phyloP scores from a whole-genome alignment of 1,140 invertebrate species.

The Bombus polaris region DNA sequence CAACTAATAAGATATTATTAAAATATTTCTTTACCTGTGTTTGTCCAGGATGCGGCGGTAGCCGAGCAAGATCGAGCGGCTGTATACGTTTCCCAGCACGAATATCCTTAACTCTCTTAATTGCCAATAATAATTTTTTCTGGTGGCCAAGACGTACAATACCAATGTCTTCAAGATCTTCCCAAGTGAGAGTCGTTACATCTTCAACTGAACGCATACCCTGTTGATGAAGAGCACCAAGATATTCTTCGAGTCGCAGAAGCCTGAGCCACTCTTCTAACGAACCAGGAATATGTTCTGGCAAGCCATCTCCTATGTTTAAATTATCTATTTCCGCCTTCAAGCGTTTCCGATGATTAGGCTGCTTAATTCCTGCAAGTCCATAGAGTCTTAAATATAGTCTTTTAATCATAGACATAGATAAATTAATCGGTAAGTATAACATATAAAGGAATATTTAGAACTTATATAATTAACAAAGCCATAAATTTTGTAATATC shows the following conservation, averaged over 20 bases:
- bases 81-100: slow-evolving; percentile 92
- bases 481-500: neutral
- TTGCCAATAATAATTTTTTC: slow-evolving; percentile 98
- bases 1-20: neutral
- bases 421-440: neutral
- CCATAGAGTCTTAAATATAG: neutral
- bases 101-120: slow-evolving; percentile 98
- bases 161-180: slow-evolving; percentile 99
- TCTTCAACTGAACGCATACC: slow-evolving; percentile 97
- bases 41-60: slow-evolving; percentile 84
- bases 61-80: slow-evolving; percentile 84
- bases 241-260: slow-evolving; percentile 95
- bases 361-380: slow-evolving; percentile 92
- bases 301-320: slow-evolving; percentile 96
- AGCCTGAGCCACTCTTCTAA: slow-evolving; percentile 96
- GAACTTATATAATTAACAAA: neutral
- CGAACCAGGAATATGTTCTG: slow-evolving; percentile 95
- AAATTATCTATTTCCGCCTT: slow-evolving; percentile 98
- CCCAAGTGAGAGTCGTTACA: slow-evolving; percentile 97
- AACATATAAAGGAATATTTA: too few relatives aligned
- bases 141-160: slow-evolving; percentile 97
- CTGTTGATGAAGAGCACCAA: slow-evolving; percentile 93
- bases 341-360: slow-evolving; percentile 96
- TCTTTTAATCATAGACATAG: neutral
- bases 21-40: slow-evolving; percentile 75